Conservation (phyloP, 2,888 invertebrate species). For the Eristalis arbustorum region DNA sequence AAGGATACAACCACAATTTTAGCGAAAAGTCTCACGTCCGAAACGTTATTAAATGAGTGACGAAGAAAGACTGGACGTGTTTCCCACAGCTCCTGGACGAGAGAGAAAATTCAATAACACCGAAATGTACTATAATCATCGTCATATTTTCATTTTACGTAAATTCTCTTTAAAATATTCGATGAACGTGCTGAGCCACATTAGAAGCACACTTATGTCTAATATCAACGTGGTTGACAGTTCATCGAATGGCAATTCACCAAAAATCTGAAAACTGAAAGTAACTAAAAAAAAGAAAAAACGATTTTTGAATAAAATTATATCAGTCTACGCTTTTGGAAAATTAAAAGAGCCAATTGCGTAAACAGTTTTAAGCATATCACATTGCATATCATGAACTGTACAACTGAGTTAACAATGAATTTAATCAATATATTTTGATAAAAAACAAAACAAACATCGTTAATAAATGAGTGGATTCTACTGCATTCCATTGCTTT, state of each 20-base stretch:
- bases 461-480: too few relatives aligned
- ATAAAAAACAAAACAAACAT: too few relatives aligned
- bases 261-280: constrained; percentile 62
- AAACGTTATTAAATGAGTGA: constrained; percentile 70
- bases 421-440: too few relatives aligned
- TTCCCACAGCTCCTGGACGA: constrained; percentile 69
- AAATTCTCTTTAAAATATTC: constrained; percentile 63
- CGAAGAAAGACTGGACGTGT: constrained; percentile 69
- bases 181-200: constrained; percentile 61
- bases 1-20: neutral
- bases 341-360: constrained; percentile 42
- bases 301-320: constrained; percentile 19
- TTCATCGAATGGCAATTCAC: constrained; percentile 69
- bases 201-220: constrained; percentile 66
- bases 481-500: too few relatives aligned
- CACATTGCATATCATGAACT: too few relatives aligned
- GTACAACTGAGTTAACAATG: too few relatives aligned
- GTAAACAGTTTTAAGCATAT: too few relatives aligned
- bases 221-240: constrained; percentile 68
- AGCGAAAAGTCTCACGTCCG: constrained; percentile 55
- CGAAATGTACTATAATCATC: constrained; percentile 68
- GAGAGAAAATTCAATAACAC: constrained; percentile 66
- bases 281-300: constrained; percentile 40
- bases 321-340: constrained; percentile 57
- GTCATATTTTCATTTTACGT: constrained; percentile 66